Conservation (phyloP, 2,797 vertebrate genomes). For the Nyctalus aviator region DNA sequence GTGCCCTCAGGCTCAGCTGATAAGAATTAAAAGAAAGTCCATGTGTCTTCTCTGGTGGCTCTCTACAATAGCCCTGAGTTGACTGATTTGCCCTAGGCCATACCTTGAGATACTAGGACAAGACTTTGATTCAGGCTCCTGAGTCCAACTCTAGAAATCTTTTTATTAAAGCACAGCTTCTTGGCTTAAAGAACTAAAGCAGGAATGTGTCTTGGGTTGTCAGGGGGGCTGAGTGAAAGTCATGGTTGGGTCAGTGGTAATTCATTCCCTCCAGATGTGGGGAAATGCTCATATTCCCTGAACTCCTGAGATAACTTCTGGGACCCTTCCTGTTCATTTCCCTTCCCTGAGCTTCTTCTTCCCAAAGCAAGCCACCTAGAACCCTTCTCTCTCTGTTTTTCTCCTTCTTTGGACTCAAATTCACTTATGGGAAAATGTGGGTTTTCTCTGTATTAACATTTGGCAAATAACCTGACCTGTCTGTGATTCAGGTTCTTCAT, state of each 20-base stretch:
- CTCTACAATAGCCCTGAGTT: not conserved
- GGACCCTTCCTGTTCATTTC: not conserved
- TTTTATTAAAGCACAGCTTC: not conserved
- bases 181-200: not conserved
- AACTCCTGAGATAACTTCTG: not conserved
- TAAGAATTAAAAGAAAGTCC: too few species aligned
- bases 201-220: not conserved
- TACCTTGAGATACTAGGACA: not conserved
- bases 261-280: not conserved
- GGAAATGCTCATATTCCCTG: not conserved
- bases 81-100: not conserved
- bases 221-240: not conserved
- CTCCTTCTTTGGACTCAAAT: not conserved
- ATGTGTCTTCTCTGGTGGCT: too few species aligned
- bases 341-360: not conserved
- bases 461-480: not conserved
- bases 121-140: not conserved
- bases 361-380: not conserved
- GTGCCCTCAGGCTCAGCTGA: too few species aligned
- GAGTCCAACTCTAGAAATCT: not conserved
- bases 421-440: not conserved
- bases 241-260: not conserved
- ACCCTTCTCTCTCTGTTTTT: not conserved
- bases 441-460: not conserved
- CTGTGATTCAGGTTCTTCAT: not conserved